A percentile compares a stretch with the other conserved stretches of the same genome.
Conservation (phyloP, 1,140 invertebrate species). For the Tigriopus japonicus region DNA sequence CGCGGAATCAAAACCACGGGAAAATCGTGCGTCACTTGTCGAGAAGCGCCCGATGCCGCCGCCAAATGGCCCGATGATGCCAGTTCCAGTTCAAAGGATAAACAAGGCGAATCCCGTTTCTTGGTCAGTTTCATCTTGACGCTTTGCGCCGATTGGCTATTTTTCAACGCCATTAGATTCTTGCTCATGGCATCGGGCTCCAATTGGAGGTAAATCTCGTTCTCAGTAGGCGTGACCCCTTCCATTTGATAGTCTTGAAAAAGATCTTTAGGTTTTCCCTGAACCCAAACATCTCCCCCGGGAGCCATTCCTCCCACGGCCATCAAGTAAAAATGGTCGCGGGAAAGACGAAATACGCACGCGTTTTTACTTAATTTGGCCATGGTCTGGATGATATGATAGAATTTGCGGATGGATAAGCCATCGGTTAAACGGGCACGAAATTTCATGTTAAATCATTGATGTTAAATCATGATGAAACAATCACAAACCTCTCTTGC, state of each 20-base stretch:
- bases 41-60: neutral
- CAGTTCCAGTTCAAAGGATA: neutral
- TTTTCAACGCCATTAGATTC: neutral
- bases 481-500: too few species aligned
- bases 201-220: neutral
- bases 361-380: neutral
- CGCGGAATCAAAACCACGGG: neutral
- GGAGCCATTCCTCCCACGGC: neutral
- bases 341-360: neutral
- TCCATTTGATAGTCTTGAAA: neutral
- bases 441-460: neutral
- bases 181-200: neutral
- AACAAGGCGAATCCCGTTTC: neutral
- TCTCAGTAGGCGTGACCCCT: neutral
- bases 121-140: neutral
- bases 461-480: too few species aligned
- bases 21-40: neutral
- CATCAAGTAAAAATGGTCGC: neutral
- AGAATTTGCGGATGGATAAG: neutral
- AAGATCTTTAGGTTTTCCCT: neutral
- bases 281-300: neutral
- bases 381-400: neutral
- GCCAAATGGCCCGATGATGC: neutral
- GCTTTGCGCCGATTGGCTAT: neutral
- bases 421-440: neutral